phyloP scores from a whole-genome alignment of 1,140 invertebrate genomes.

The Aphelinus certus region DNA sequence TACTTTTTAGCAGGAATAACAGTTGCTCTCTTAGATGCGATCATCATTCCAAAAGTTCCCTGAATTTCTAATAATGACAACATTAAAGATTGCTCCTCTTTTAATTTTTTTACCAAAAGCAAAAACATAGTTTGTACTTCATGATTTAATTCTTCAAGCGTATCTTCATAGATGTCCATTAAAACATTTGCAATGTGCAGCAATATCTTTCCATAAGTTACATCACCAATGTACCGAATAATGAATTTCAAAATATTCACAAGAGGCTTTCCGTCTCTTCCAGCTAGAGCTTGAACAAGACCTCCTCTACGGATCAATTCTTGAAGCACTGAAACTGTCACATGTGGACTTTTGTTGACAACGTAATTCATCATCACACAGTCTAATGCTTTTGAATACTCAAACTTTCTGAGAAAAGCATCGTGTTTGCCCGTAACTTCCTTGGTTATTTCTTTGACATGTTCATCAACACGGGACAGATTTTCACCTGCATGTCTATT shows the following conservation, averaged over 20 bases:
- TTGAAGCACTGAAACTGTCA: constrained; percentile 82
- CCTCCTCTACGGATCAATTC: constrained; percentile 83
- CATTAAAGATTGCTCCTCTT: constrained; percentile 74
- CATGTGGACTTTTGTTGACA: constrained; percentile 75
- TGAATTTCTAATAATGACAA: constrained; percentile 71
- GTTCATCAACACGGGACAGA: constrained; percentile 64
- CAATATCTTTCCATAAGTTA: constrained; percentile 77
- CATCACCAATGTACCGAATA: constrained; percentile 77
- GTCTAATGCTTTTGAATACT: constrained; percentile 84
- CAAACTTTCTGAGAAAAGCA: constrained; percentile 79
- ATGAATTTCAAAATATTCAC: constrained; percentile 79
- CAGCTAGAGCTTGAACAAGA: constrained; percentile 75
- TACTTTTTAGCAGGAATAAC: constrained; percentile 53
- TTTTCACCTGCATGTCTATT: constrained; percentile 68
- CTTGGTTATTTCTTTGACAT: constrained; percentile 63
- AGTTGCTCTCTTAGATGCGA: constrained; percentile 66
- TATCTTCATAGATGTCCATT: constrained; percentile 74
- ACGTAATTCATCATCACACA: constrained; percentile 73
- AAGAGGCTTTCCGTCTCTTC: constrained; percentile 75
- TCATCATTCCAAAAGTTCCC: constrained; percentile 76
- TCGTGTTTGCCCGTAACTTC: constrained; percentile 73
- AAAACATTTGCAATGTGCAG: constrained; percentile 75
- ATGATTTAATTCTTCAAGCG: constrained; percentile 67
- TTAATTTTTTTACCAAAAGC: constrained; percentile 70
- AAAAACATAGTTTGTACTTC: constrained; percentile 71